Evolutionary conservation across 2,888 invertebrate species (phyloP).

Genomic region (Pyrgus malvae): DNA sequence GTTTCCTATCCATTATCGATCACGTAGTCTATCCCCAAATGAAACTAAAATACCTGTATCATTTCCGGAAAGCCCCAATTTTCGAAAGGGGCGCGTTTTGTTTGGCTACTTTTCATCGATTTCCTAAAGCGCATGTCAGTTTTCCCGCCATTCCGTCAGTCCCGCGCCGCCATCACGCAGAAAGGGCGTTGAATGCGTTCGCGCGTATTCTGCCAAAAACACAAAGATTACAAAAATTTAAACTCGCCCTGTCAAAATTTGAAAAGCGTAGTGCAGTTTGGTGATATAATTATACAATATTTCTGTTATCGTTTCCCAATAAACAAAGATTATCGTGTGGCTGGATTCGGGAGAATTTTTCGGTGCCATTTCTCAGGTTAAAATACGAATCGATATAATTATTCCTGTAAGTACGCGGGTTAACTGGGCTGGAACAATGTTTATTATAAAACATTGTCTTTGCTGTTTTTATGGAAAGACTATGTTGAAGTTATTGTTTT

Average conservation of each 20-base stretch:
- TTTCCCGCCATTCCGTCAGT: conserved; percentile 59
- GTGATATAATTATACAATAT: not conserved
- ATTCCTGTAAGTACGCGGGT: conserved; percentile 12
- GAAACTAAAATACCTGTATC: conserved; percentile 2
- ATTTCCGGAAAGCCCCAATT: conserved; percentile 24
- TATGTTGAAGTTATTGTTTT: not conserved
- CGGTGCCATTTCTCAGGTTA: conserved; percentile 11
- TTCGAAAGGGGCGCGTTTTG: conserved; percentile 45
- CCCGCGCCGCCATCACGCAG: conserved; percentile 44
- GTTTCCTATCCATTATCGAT: conserved; percentile 9
- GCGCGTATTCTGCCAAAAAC: conserved; percentile 34
- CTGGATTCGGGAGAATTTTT: conserved; percentile 5
- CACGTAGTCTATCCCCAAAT: not conserved
- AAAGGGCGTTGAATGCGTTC: conserved; percentile 35
- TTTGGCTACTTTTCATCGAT: conserved; percentile 64
- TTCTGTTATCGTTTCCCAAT: not conserved
- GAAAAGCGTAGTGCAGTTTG: not conserved
- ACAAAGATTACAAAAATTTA: conserved; percentile 18
- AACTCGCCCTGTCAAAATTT: not conserved
- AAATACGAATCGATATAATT: conserved; percentile 21
- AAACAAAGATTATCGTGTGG: not conserved
- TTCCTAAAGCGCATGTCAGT: conserved; percentile 74
- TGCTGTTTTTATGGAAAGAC: not conserved
- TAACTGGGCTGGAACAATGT: not conserved
- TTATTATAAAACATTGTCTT: conserved; percentile 1